Base-by-base conservation (phyloP, 2,888 invertebrate species). In the Morpho achilles region DNA sequence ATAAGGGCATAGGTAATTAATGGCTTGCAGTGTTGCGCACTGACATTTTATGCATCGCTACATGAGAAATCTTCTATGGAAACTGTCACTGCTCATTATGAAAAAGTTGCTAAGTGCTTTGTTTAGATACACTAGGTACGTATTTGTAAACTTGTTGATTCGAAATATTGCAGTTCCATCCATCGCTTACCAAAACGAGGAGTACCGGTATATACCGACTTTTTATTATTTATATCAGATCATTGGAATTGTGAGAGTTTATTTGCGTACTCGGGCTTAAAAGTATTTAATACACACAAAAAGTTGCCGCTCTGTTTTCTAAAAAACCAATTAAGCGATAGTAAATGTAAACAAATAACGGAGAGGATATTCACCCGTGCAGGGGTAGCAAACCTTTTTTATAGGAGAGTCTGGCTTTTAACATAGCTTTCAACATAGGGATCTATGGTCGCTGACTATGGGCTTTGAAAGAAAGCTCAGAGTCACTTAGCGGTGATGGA, bases 1-100 rank as follows among this genome's bases (percentile, higher is more conserved):
- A 79, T 87, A 88, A 77, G 87, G 88, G 65, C 66, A 74, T 76
- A 68, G 69, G 81, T 88, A 88, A 88, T 88, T 86, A 87, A 87
- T 84, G 84, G 86, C 70, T 78, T 74, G 79, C 74, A 77, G 77
- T 76, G 77, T 79, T 79, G 78, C 72, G 70, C 75, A 68, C 73
- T 79, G 79, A 81, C 77, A 86, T 86, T 85, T 85, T 79, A 86
- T 83, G 88, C 72, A 80, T 72, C 76, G 85, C 62, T 83, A 81
- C 78, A 82, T 87, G 88, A 74, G 88, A 87, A 87, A 77, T 74
- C 80, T 77, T 74, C 75, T 74, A 80, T 74, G 77, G 85, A 82
- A 80, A 82, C 82, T 86, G 87, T 86, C 87, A 79, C 77, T 78
- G 67, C 75, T 73, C 69, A 78, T 81, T 78, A 81, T 80, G 80